A percentile compares a stretch with the other conserved stretches of the same genome.
Evolutionary conservation across 2,888 invertebrate species (phyloP).

Genomic region (Cyaniris semiargus): DNA sequence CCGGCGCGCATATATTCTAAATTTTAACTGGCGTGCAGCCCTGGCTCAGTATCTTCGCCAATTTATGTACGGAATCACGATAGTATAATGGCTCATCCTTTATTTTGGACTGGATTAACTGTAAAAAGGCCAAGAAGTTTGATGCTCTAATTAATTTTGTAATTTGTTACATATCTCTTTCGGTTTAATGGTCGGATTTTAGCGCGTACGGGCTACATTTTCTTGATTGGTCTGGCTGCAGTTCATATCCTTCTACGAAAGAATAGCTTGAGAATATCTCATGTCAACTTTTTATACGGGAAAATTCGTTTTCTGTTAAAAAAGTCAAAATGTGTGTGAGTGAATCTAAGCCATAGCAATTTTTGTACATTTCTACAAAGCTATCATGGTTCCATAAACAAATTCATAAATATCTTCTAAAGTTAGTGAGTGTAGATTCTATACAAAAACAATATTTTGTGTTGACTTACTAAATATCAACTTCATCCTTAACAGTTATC

Average conservation of each 20-base stretch:
- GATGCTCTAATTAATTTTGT: constrained; percentile 27
- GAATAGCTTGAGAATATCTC: too few species aligned
- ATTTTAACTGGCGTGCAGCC: constrained; percentile 36
- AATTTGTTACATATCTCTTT: neutral
- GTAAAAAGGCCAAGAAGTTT: constrained; percentile 23
- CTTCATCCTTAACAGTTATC: too few species aligned
- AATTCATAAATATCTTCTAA: too few species aligned
- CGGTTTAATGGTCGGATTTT: neutral
- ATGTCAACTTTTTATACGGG: too few species aligned
- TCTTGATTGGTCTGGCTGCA: neutral
- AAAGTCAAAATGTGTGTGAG: too few species aligned
- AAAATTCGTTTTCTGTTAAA: too few species aligned
- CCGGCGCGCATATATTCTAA: constrained; percentile 40
- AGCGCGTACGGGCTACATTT: neutral
- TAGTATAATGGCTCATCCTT: constrained; percentile 38
- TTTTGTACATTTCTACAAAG: too few species aligned
- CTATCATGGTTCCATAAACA: too few species aligned
- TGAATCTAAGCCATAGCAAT: too few species aligned
- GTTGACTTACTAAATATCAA: too few species aligned
- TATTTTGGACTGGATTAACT: constrained; percentile 26
- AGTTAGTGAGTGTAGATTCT: too few species aligned
- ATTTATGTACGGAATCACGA: constrained; percentile 42
- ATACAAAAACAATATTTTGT: too few species aligned
- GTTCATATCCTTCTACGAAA: neutral
- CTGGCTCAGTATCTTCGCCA: constrained; percentile 39